A percentile compares a stretch with the other conserved stretches of the same genome.
phyloP scores from a whole-genome alignment of 1,140 invertebrate species.

The Laupala kohalensis region DNA sequence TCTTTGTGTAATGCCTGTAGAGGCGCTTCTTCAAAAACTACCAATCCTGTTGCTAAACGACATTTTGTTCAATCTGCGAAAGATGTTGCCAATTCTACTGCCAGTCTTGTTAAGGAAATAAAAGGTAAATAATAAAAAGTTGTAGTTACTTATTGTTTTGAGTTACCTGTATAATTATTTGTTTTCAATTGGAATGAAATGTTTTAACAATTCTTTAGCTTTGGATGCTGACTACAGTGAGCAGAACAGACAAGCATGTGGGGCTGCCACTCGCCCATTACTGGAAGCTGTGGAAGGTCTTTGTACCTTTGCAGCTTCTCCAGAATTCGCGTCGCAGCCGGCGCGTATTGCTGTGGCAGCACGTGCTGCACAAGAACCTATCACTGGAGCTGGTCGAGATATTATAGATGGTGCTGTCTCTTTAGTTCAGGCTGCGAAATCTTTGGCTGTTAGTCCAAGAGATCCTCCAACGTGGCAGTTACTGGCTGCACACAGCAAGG shows the following conservation, averaged over 20 bases:
- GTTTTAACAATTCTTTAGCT: conserved; percentile 25
- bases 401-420: conserved; percentile 74
- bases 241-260: conserved; percentile 59
- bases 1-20: conserved; percentile 90
- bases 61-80: conserved; percentile 97
- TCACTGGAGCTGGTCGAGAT: conserved; percentile 45
- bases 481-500: conserved; percentile 84
- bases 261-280: conserved; percentile 69
- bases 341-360: conserved; percentile 77
- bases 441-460: conserved; percentile 72
- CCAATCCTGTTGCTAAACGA: conserved; percentile 83
- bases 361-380: conserved; percentile 68
- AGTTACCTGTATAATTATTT: neutral
- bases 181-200: neutral
- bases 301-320: conserved; percentile 83
- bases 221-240: conserved; percentile 74
- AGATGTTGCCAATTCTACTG: conserved; percentile 93
- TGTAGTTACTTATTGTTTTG: neutral
- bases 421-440: conserved; percentile 84
- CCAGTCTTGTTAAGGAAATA: conserved; percentile 86
- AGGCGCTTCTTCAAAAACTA: conserved; percentile 79
- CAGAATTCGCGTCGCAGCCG: conserved; percentile 84
- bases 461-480: conserved; percentile 90
- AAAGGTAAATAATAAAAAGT: conserved; percentile 58
- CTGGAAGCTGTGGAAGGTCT: conserved; percentile 84